Conservation (phyloP, 2,888 invertebrate species). For the Glomeris marginata region DNA sequence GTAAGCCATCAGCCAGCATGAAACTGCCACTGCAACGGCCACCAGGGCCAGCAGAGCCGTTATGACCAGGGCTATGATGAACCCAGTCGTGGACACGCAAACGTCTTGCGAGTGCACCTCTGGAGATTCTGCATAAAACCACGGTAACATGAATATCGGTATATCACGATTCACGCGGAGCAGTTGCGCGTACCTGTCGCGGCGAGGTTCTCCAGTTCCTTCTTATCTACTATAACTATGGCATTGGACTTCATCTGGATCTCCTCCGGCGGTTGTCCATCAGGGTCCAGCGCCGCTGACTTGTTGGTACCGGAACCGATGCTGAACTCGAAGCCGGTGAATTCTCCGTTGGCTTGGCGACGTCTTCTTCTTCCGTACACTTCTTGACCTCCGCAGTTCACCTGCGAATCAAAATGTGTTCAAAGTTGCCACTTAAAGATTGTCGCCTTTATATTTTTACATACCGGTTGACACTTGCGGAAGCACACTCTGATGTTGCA, state of each 20-base stretch:
- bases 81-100: slow-evolving; percentile 83
- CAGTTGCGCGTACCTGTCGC: background rate
- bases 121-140: slow-evolving; percentile 35
- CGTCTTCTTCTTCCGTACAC: slow-evolving; percentile 67
- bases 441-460: slow-evolving; percentile 28
- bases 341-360: slow-evolving; percentile 24
- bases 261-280: slow-evolving; percentile 77
- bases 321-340: slow-evolving; percentile 11
- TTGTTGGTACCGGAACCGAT: slow-evolving; percentile 4
- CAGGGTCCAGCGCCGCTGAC: slow-evolving; percentile 4
- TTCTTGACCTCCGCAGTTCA: slow-evolving; percentile 80
- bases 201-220: slow-evolving; percentile 16
- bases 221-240: slow-evolving; percentile 70
- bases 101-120: slow-evolving; percentile 49
- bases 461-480: slow-evolving; percentile 85
- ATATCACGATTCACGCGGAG: background rate
- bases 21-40: slow-evolving; percentile 85
- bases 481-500: slow-evolving; percentile 91
- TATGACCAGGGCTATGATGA: slow-evolving; percentile 80
- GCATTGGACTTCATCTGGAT: slow-evolving; percentile 84
- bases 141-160: slow-evolving; percentile 1
- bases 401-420: slow-evolving; percentile 35
- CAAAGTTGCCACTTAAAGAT: background rate
- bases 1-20: slow-evolving; percentile 91
- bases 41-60: slow-evolving; percentile 81